phyloP scores from a whole-genome alignment of 2,888 invertebrate genomes.

The Stenodema calcarata region DNA sequence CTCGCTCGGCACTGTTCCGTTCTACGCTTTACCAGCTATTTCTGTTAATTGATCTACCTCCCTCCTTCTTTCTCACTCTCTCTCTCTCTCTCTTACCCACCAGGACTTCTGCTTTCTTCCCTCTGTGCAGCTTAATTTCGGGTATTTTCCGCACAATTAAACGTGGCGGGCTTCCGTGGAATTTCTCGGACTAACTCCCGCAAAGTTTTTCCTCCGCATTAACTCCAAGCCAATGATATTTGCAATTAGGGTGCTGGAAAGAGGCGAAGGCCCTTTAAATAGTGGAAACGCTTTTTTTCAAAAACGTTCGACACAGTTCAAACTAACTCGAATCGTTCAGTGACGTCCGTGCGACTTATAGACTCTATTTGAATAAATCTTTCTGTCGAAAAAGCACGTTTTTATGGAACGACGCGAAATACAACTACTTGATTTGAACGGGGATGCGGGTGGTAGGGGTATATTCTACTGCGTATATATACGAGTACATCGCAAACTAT shows the following conservation, averaged over 20 bases:
- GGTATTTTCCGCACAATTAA: constrained; percentile 28
- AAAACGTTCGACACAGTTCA: background rate
- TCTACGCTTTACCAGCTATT: background rate
- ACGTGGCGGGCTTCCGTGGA: background rate
- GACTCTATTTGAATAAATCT: too few relatives aligned
- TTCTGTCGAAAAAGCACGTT: too few relatives aligned
- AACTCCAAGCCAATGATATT: constrained; percentile 1
- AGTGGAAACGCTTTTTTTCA: background rate
- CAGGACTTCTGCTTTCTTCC: background rate
- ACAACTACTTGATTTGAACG: too few relatives aligned
- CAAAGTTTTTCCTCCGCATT: constrained; percentile 26
- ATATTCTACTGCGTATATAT: too few relatives aligned
- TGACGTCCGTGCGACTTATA: too few relatives aligned
- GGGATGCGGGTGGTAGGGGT: too few relatives aligned
- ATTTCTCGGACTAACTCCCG: background rate
- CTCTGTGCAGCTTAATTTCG: constrained; percentile 10
- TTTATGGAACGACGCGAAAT: too few relatives aligned
- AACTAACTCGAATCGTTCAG: background rate
- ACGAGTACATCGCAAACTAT: too few relatives aligned
- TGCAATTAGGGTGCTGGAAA: background rate
- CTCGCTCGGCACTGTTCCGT: background rate
- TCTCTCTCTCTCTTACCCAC: background rate
- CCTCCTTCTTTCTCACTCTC: background rate
- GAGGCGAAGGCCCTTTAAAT: background rate
- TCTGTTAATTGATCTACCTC: background rate